Base-by-base conservation (phyloP, 92 coral and sea anemone species). In the Pocillopora grandis region DNA sequence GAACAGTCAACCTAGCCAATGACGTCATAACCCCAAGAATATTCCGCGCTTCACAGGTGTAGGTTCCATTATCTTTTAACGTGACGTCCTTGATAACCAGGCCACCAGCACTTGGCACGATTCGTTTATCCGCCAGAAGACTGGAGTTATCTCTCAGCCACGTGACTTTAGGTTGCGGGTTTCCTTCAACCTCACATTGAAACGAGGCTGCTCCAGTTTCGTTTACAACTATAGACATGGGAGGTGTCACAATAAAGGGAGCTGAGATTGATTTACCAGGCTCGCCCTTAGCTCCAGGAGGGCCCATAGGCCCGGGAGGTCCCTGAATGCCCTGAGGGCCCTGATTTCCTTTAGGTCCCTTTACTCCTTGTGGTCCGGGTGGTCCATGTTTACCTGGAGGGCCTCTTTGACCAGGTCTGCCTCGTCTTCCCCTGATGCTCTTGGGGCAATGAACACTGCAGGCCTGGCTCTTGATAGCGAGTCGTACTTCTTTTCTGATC, bases 291-390 rank as follows among this genome's bases (percentile, higher is more conserved):
- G 93, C 86, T 60, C 93, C 93, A 23, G 74, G 77, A 1, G 90
- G 90, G 74, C 93, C 93, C 27, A 76, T 61, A 9, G 80, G 88
- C 0, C 93, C 93, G 13, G 79, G 87, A 20, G 87, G 88, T 10
- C 93, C 93, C 19, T 84, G 76, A 2, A 87, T 85, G n/a, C 93
- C 90, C 19, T 59, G 88, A 16, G 88, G 88, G 4, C 93, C 90
- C 3, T 42, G 49, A 0, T 42, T 42, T 42, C 49, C 49, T 42
- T 79, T 87, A 1, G 93, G 88, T 48, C 93, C 93, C 35, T 78
- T 71, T 3, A 88, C 86, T 70, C 93, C 93, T 27, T 76, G 75
- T 9, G 76, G 86, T 0, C 93, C 93, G 11, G 79, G 87, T 14
- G 87, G 88, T 10, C 93, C 93, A 18, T 84, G 76, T 3, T 85